Base-by-base conservation (phyloP, 2,888 invertebrate genomes). In the Chalcis sispes region DNA sequence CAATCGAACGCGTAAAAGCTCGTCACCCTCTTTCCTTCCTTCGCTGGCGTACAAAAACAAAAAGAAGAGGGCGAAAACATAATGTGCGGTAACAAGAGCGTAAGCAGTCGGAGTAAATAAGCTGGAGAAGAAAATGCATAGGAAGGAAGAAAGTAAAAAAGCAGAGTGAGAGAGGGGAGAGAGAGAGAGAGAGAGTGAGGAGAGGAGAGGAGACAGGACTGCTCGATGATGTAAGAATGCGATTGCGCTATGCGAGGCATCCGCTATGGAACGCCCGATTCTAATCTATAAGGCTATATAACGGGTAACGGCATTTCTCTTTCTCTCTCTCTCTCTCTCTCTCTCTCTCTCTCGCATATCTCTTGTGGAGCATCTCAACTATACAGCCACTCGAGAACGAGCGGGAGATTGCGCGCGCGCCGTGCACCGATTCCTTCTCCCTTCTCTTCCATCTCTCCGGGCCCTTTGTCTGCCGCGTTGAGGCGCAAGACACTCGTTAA, bases 201-300 rank as follows among this genome's bases (percentile, higher is more conserved):
- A n/a, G n/a, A n/a, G n/a, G n/a, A n/a, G n/a, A n/a, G n/a, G n/a
- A 13, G 36, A n/a, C 25, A 23, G 29, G 64, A 25, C 50, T 59
- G 58, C 20, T n/a, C 29, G 58, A 69, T 75, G 75, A 75, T 78
- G 78, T 78, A 78, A 78, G 78, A 75, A 78, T 75, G 71, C 78
- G 75, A 67, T 75, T 72, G 78, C 40, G 77, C 77, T 77, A 74
- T 77, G 74, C 74, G 32, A 20, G 64, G 77, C 77, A 77, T 72
- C 69, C 77, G 72, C 36, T 69, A 69, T 59, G 77, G 77, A 77
- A 77, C 77, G 72, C 67, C 69, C 72, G 69, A 67, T 72, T 69
- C 64, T 72, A 69, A 72, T 77, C 77, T 72, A 72, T 72, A 72
- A 72, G 72, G 32, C 54, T 29, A 25, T 25, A 25, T 58, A 48